These are phyloP conservation scores for Eleutherodactylus coqui DNA, from an alignment of 2,797 vertebrate species.

Conservation along the genomic window DNA sequence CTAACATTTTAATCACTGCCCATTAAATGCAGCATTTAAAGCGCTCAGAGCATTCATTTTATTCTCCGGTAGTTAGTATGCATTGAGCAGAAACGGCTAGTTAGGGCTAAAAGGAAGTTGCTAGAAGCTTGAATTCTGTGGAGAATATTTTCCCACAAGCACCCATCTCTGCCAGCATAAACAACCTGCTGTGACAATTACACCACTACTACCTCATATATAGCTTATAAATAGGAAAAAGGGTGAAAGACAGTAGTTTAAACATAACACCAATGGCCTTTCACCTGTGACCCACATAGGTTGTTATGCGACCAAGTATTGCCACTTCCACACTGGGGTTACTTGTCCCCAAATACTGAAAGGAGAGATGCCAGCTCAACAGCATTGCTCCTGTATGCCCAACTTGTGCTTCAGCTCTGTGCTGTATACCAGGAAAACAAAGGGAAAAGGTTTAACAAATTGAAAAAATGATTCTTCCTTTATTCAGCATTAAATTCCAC, in stretches of 20 bases:
- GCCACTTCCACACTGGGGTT: no score
- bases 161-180: background rate
- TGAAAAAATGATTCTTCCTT: no score
- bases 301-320: no score
- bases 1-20: conserved; percentile 18
- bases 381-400: no score
- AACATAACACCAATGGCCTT: background rate
- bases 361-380: no score
- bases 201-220: background rate
- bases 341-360: no score
- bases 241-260: background rate
- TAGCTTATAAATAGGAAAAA: background rate
- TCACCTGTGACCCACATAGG: no score
- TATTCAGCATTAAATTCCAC: no score
- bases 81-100: background rate
- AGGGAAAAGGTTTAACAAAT: no score
- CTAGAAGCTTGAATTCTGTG: background rate
- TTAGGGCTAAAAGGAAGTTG: background rate
- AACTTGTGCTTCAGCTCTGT: no score
- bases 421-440: no score
- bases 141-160: background rate
- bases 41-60: background rate
- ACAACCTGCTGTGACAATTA: background rate
- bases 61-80: background rate
- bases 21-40: conserved; percentile 19